Percentiles rank a stretch among this genome's conserved stretches.
Conservation (phyloP, 2,797 vertebrate genomes). For the Parotocinclus haroldoi region DNA sequence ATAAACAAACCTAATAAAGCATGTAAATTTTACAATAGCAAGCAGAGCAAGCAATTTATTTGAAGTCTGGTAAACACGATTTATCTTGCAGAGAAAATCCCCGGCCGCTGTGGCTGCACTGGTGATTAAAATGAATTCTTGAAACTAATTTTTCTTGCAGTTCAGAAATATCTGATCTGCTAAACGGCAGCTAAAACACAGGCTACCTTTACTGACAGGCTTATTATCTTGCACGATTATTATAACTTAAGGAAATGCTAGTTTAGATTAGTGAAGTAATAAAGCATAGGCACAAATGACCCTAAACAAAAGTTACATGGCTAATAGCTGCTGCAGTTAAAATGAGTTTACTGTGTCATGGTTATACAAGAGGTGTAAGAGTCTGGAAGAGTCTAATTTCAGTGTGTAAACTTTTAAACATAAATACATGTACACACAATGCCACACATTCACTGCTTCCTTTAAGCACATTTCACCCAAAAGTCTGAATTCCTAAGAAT, state of each 20-base stretch:
- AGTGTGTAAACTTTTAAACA: constrained; percentile 7
- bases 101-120: constrained; percentile 38
- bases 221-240: constrained; percentile 23
- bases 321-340: background rate
- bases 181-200: constrained; percentile 36
- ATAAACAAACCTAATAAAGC: no score
- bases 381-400: constrained; percentile 7
- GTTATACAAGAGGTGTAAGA: no score
- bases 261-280: constrained; percentile 4
- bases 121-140: constrained; percentile 52
- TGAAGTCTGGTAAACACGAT: constrained; percentile 44
- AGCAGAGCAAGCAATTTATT: constrained; percentile 14
- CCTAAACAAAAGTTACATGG: constrained; percentile 18
- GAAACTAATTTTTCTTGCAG: constrained; percentile 47
- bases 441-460: constrained; percentile 12
- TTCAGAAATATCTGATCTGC: constrained; percentile 43
- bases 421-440: constrained; percentile 1
- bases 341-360: constrained; percentile 1
- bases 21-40: no score
- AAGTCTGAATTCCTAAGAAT: constrained; percentile 19
- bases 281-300: constrained; percentile 12
- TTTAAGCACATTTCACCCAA: constrained; percentile 21
- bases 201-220: constrained; percentile 29
- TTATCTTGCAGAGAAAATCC: constrained; percentile 41
- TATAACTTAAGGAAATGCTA: constrained; percentile 29